These are phyloP conservation scores for Machaerirhynchus nigripectus DNA, from an alignment of 2,113 vertebrate species.

Conservation along the genomic window DNA sequence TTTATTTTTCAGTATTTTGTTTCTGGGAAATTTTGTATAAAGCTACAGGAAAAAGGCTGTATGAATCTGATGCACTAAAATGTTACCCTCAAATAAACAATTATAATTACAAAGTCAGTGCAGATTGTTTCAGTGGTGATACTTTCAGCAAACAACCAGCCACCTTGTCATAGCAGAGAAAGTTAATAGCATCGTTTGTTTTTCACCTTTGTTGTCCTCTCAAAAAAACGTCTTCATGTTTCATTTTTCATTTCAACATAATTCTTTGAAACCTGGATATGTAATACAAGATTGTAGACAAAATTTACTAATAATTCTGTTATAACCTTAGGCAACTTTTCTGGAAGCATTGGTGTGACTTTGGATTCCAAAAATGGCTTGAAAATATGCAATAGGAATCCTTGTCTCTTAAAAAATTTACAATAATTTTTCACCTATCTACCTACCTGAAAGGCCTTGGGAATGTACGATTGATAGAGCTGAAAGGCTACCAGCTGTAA, in stretches of 20 bases:
- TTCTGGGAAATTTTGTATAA: background rate
- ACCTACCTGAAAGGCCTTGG: background rate
- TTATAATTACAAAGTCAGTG: background rate
- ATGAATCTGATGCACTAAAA: background rate
- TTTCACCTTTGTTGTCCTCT: background rate
- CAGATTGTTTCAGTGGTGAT: fast-evolving
- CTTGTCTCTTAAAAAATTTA: background rate
- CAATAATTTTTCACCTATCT: background rate
- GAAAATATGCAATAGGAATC: background rate
- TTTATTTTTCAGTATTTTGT: background rate
- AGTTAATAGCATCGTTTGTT: background rate
- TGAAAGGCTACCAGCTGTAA: background rate
- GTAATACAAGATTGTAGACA: background rate
- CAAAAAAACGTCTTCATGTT: background rate
- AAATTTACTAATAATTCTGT: background rate
- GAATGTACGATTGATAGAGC: background rate
- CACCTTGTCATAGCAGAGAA: background rate
- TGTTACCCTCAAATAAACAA: background rate
- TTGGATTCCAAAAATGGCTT: background rate
- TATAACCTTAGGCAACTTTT: background rate
- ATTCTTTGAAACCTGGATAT: background rate
- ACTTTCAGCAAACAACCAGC: background rate
- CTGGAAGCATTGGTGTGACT: background rate
- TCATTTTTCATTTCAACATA: background rate
- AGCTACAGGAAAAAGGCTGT: background rate